phyloP scores from a whole-genome alignment of 53 echinoderm and acorn worm species.

The Pentamera pediparva region DNA sequence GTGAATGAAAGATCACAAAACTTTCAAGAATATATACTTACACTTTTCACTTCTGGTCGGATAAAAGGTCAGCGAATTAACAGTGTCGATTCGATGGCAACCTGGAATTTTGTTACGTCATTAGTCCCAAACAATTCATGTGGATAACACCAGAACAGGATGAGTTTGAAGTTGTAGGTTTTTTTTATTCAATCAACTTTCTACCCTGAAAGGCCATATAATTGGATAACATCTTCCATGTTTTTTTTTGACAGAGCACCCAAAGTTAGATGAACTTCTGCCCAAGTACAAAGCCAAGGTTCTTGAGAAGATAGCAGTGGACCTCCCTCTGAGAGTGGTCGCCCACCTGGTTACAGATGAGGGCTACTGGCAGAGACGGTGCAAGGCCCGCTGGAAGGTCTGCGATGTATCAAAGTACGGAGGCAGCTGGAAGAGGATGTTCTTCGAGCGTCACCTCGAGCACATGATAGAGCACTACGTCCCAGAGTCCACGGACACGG shows the following conservation, averaged over 20 bases:
- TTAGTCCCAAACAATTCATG: background rate
- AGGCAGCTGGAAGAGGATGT: constrained; percentile 95
- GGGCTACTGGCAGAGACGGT: constrained; percentile 94
- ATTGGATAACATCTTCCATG: background rate
- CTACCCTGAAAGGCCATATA: too few species aligned
- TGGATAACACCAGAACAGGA: background rate
- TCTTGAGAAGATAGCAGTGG: constrained; percentile 91
- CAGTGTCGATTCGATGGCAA: too few species aligned
- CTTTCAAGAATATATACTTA: too few species aligned
- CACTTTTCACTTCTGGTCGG: too few species aligned
- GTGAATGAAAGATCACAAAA: too few species aligned
- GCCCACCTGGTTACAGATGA: constrained; percentile 95
- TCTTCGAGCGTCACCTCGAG: constrained; percentile 95
- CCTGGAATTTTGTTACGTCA: too few species aligned
- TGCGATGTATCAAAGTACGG: constrained; percentile 88
- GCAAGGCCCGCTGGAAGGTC: constrained; percentile 79
- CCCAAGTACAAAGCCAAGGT: constrained; percentile 96
- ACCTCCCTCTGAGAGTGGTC: constrained; percentile 82
- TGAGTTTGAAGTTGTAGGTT: too few species aligned
- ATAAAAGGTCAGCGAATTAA: too few species aligned
- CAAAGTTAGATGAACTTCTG: constrained; percentile 89
- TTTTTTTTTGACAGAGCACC: constrained; percentile 71
- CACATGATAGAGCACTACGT: constrained; percentile 91
- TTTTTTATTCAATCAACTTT: too few species aligned
- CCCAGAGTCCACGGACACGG: constrained; percentile 73